phyloP scores from a whole-genome alignment of 2,113 vertebrate genomes.

The Xenopus tropicalis region UCB_Xtro_10.0 CM004452.2:19247001-19247500 shows the following conservation, averaged over 20 bases:
- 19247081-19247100: constrained; percentile 46
- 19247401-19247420: constrained; percentile 35
- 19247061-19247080: too few relatives aligned
- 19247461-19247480: constrained; percentile 43
- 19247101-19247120: constrained; percentile 58
- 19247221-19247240: too few relatives aligned
- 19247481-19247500: constrained; percentile 47
- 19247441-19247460: constrained; percentile 7
- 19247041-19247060: too few relatives aligned
- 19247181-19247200: too few relatives aligned
- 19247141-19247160: constrained; percentile 45
- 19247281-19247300: too few relatives aligned
- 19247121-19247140: constrained; percentile 55
- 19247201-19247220: too few relatives aligned
- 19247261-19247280: too few relatives aligned
- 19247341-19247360: constrained; percentile 33
- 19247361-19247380: constrained; percentile 52
- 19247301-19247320: not conserved
- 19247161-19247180: too few relatives aligned
- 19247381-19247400: not conserved
- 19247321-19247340: accelerated
- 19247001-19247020: too few relatives aligned
- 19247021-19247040: too few relatives aligned
- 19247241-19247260: too few relatives aligned
- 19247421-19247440: accelerated